Evolutionary conservation across 2,888 invertebrate species (phyloP).

Genomic region (Proisotoma minuta): DNA sequence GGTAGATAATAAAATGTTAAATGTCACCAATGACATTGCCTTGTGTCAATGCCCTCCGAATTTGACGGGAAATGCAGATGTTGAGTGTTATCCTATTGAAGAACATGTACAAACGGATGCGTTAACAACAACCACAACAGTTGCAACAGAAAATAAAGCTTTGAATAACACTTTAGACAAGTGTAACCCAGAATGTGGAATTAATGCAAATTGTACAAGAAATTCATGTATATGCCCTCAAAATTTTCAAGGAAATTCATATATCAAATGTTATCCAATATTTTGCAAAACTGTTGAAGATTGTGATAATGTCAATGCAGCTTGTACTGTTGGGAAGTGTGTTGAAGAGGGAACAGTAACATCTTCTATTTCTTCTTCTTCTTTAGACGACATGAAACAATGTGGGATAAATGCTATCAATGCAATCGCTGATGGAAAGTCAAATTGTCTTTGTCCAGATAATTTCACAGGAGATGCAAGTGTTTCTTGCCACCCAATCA

Average conservation of each 20-base stretch:
- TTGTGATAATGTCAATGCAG: constrained; percentile 6
- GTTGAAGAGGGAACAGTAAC: neutral
- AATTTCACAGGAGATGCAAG: constrained; percentile 28
- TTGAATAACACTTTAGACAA: neutral
- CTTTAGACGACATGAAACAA: constrained; percentile 9
- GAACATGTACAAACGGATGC: constrained; percentile 13
- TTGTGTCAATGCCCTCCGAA: constrained; percentile 27
- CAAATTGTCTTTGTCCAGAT: constrained; percentile 24
- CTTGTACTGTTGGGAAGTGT: constrained; percentile 17
- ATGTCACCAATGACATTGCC: constrained; percentile 27
- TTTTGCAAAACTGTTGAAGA: constrained; percentile 12
- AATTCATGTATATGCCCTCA: constrained; percentile 11
- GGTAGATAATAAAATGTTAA: constrained; percentile 19
- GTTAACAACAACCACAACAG: neutral
- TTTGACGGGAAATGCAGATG: constrained; percentile 33
- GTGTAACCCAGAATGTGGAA: constrained; percentile 12
- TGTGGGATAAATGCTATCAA: constrained; percentile 34
- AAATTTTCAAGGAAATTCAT: constrained; percentile 18
- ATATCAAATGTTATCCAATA: constrained; percentile 15
- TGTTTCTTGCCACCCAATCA: constrained; percentile 31
- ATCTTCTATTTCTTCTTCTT: too few species aligned
- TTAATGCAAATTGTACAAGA: constrained; percentile 11
- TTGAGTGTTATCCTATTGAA: constrained; percentile 31
- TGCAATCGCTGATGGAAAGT: constrained; percentile 25
- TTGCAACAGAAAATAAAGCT: neutral